Conservation (phyloP, 2,888 invertebrate genomes). For the Ectemnius cavifrons region DNA sequence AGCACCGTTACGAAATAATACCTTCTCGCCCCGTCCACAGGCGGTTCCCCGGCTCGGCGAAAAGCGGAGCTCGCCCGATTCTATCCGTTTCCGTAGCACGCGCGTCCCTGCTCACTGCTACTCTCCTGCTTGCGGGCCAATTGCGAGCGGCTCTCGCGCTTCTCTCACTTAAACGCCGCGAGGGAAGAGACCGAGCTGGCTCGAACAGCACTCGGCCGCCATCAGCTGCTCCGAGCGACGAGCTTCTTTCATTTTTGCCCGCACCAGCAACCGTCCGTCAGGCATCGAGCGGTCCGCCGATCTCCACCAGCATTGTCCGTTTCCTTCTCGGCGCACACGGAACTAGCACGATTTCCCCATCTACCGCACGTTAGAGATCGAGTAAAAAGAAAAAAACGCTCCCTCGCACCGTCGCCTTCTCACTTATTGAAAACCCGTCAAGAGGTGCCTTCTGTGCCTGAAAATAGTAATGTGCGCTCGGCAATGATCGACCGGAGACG, state of each 20-base stretch:
- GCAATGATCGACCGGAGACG: conserved; percentile 67
- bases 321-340: conserved; percentile 39
- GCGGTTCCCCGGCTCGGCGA: conserved; percentile 38
- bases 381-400: conserved; percentile 64
- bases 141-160: conserved; percentile 32
- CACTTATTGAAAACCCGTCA: conserved; percentile 74
- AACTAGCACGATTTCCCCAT: conserved; percentile 54
- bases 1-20: conserved; percentile 68
- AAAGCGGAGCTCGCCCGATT: conserved; percentile 48
- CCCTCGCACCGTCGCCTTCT: conserved; percentile 67
- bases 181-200: conserved; percentile 61
- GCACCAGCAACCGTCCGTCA: conserved; percentile 59
- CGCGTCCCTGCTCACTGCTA: conserved; percentile 35
- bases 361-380: conserved; percentile 56
- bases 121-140: conserved; percentile 12
- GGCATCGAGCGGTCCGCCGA: conserved; percentile 63
- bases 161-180: conserved; percentile 52
- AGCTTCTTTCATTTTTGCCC: conserved; percentile 71
- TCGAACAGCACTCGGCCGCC: conserved; percentile 71
- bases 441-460: conserved; percentile 75
- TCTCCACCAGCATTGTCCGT: conserved; percentile 62
- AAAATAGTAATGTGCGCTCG: conserved; percentile 76
- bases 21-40: conserved; percentile 25
- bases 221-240: conserved; percentile 74
- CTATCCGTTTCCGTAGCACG: conserved; percentile 41